phyloP scores from a whole-genome alignment of 2,797 vertebrate genomes.

The Esox masquinongy region DNA sequence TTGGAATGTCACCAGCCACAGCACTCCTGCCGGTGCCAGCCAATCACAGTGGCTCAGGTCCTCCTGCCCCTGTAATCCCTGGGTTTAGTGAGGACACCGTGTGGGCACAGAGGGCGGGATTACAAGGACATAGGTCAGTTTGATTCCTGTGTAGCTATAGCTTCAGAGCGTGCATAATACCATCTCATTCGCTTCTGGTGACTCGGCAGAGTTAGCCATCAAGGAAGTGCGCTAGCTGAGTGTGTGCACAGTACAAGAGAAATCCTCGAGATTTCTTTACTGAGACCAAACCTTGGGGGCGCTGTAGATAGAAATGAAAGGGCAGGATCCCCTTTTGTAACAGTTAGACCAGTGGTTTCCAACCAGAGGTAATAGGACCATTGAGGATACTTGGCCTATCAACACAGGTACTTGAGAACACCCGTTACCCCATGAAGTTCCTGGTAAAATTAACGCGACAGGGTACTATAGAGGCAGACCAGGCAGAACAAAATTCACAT shows the following conservation, averaged over 20 bases:
- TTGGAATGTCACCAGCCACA: conserved; percentile 7
- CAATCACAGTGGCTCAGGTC: background rate
- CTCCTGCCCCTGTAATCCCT: background rate
- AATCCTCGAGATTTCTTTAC: background rate
- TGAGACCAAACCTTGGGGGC: background rate
- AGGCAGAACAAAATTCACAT: too few species aligned
- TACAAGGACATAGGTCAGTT: background rate
- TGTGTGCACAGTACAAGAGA: background rate
- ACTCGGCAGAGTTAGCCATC: background rate
- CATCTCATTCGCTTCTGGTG: background rate
- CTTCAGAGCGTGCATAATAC: background rate
- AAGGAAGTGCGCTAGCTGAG: background rate
- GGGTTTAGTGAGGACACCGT: background rate
- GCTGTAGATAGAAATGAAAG: too few species aligned
- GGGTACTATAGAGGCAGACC: too few species aligned
- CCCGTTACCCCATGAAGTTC: too few species aligned
- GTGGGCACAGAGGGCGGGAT: background rate
- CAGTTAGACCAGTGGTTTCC: too few species aligned
- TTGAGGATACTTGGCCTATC: too few species aligned
- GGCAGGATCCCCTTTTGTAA: too few species aligned
- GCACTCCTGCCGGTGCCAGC: conserved; percentile 3
- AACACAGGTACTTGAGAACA: too few species aligned
- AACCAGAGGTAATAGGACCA: too few species aligned
- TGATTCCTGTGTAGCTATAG: background rate
- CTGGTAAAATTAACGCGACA: too few species aligned